Conservation (phyloP, 2,113 vertebrate genomes). For the Abramis brama region DNA sequence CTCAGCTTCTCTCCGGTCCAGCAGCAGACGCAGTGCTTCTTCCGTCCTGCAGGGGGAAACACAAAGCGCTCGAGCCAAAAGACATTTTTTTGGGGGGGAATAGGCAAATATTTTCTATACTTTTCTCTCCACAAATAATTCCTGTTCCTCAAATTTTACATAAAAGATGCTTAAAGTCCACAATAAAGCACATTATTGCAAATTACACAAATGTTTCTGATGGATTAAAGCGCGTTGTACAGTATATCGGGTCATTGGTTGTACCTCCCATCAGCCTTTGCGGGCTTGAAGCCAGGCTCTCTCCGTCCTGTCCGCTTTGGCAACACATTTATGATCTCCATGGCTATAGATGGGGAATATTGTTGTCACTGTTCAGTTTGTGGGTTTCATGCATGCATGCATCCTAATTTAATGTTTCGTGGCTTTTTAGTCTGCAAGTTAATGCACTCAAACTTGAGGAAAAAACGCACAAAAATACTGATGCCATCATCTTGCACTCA, state of each 20-base stretch:
- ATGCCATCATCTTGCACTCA: background rate
- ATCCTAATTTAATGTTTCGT: background rate
- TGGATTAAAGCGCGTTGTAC: background rate
- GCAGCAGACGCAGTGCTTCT: constrained; percentile 64
- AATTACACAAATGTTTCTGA: background rate
- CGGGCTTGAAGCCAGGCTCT: constrained; percentile 42
- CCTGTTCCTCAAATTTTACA: background rate
- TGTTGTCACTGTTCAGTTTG: background rate
- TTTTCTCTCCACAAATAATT: background rate
- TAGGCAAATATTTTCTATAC: background rate
- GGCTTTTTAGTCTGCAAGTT: background rate
- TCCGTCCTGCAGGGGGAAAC: constrained; percentile 60
- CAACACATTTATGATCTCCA: constrained; percentile 72
- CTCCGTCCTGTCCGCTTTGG: constrained; percentile 56
- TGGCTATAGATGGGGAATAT: constrained; percentile 56
- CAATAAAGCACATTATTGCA: background rate
- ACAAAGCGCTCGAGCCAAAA: background rate
- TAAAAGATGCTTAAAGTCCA: background rate
- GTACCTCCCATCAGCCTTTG: constrained; percentile 60
- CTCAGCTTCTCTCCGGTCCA: constrained; percentile 76
- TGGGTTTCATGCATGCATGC: background rate
- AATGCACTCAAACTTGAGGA: background rate
- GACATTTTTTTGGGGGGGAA: background rate
- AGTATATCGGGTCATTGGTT: background rate
- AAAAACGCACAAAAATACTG: too few species aligned